Conservation (phyloP, 2,888 invertebrate genomes). For the Nephrotoma guestfalica region DNA sequence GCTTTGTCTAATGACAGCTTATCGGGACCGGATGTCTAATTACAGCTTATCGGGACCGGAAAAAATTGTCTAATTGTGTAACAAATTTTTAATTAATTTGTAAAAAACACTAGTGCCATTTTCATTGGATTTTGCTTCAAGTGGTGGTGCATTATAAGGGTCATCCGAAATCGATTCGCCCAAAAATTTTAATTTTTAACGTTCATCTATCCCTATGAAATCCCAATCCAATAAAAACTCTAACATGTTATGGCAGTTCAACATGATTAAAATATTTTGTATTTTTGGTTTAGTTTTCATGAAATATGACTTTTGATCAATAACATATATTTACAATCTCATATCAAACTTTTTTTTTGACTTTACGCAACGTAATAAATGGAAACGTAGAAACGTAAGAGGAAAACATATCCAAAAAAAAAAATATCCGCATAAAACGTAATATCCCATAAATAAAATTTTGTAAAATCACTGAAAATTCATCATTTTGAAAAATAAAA, state of each 20-base stretch:
- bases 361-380: not conserved
- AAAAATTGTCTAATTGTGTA: no score
- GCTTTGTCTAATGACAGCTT: no score
- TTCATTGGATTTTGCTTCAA: no score
- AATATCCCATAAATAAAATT: not conserved
- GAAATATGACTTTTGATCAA: not conserved
- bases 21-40: no score
- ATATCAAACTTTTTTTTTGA: not conserved
- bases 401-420: not conserved
- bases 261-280: not conserved
- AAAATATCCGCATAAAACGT: not conserved
- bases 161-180: no score
- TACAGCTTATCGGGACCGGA: no score
- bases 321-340: not conserved
- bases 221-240: not conserved
- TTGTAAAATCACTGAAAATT: not conserved
- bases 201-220: not conserved
- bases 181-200: not conserved
- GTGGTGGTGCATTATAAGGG: no score
- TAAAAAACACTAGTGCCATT: no score
- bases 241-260: not conserved
- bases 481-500: not conserved
- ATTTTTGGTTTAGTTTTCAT: not conserved
- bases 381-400: not conserved
- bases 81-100: no score